Percentiles rank a stretch among this genome's conserved stretches.
Evolutionary conservation across 2,888 invertebrate genomes (phyloP).

Genomic region (Mechanitis messenoides): DNA sequence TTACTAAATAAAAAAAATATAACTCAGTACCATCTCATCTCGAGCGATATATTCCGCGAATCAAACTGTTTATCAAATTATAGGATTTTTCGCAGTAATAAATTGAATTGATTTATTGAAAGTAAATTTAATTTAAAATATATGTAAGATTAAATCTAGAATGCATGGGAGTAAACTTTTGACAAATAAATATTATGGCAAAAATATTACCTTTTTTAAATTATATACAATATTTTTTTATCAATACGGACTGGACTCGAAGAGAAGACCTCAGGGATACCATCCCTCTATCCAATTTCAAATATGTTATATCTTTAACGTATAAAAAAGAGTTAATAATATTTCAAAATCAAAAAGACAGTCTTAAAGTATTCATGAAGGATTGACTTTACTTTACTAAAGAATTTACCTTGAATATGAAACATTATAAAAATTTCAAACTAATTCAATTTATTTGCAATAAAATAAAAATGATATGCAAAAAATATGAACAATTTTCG

Average conservation of each 20-base stretch:
- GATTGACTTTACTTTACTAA: too few species aligned
- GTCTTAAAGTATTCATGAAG: too few species aligned
- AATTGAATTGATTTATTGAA: conserved; percentile 3
- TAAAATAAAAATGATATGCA: neutral
- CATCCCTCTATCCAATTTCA: too few species aligned
- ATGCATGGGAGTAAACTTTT: neutral
- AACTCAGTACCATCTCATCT: neutral
- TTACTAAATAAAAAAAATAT: neutral
- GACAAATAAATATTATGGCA: neutral
- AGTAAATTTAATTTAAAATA: conserved; percentile 2
- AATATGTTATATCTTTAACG: too few species aligned
- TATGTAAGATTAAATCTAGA: conserved; percentile 1
- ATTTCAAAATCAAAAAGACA: too few species aligned
- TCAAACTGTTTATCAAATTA: conserved; percentile 8
- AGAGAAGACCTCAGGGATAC: too few species aligned
- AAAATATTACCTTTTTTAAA: too few species aligned
- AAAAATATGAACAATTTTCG: neutral
- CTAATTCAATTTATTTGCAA: neutral
- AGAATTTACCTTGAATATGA: too few species aligned
- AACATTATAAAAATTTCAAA: neutral
- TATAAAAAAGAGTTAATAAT: too few species aligned
- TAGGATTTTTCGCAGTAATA: conserved; percentile 4
- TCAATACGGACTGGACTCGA: too few species aligned
- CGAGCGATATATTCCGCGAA: neutral
- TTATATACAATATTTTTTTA: too few species aligned